These are phyloP conservation scores for Zonotrichia albicollis DNA, from an alignment of 2,797 vertebrate genomes.

Conservation along the genomic window DNA sequence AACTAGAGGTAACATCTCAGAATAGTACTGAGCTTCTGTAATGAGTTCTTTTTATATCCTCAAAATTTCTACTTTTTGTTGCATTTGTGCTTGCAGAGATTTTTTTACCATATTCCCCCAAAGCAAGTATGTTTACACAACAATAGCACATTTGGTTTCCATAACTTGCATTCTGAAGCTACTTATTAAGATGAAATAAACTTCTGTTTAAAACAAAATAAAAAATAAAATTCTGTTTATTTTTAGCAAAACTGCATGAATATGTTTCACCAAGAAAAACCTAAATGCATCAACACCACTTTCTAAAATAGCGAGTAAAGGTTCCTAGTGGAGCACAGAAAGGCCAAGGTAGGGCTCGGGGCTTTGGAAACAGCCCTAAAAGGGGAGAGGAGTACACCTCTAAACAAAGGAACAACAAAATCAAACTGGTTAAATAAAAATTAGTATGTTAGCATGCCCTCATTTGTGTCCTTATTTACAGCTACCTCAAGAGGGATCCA, in stretches of 20 bases:
- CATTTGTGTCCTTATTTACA: background rate
- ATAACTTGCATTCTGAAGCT: background rate
- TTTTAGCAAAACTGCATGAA: background rate
- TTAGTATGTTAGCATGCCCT: background rate
- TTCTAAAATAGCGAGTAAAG: background rate
- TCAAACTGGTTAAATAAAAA: background rate
- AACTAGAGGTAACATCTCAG: background rate
- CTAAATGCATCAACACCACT: background rate
- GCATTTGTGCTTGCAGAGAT: background rate
- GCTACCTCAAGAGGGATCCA: background rate
- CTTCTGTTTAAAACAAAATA: background rate
- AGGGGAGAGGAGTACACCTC: background rate
- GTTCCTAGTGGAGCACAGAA: background rate
- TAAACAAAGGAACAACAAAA: background rate
- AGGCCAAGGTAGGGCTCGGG: background rate
- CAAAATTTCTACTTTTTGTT: background rate
- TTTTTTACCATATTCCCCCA: background rate
- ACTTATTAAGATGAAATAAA: background rate
- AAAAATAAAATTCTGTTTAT: background rate
- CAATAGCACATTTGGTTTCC: background rate
- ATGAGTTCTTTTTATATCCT: background rate
- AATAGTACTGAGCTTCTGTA: background rate
- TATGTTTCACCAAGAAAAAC: background rate
- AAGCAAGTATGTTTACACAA: background rate
- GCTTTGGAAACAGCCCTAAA: background rate